Base-by-base conservation (phyloP, 2,888 invertebrate species). In the Lomographa bimaculata region DNA sequence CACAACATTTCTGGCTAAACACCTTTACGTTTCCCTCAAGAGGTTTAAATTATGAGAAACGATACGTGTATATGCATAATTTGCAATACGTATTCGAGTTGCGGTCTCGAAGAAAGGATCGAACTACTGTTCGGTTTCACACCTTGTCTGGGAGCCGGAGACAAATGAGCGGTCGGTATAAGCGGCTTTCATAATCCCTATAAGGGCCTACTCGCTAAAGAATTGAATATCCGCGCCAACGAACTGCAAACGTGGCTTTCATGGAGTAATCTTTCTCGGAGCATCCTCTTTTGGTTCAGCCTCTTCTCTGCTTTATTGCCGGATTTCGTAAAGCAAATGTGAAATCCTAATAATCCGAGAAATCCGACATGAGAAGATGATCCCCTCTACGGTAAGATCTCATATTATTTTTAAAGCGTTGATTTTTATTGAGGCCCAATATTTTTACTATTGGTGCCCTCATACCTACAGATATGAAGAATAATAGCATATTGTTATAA, bases 291-390 rank as follows among this genome's bases (percentile, higher is more conserved):
- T n/a, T n/a, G n/a, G n/a, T n/a, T n/a, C n/a, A n/a, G n/a, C n/a
- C n/a, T n/a, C n/a, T n/a, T n/a, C n/a, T n/a, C n/a, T 9, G 30
- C 11, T 14, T 11, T 26, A 12, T 10, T 8, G 25, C 19, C 7
- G 18, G 11, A 11, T 32, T 19, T 27, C 18, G 57, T 54, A 54
- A 55, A 62, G 62, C 68, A 71, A 67, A 71, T 67, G 73, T 79
- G 75, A 76, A 75, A 79, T 75, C 75, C 73, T n/a, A 54, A 60
- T 83, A 80, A 83, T 69, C 75, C 71, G 64, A 18, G 65, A 79
- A 79, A 79, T 74, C 76, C 77, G 57, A 61, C 64, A 67, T 59
- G 64, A 64, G 67, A 64, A 60, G 70, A 70, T 70, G 71, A 68
- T 67, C 54, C 58, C 73, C 69, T 71, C 71, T 23, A n/a, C n/a